Evolutionary conservation across 2,113 vertebrate species (phyloP).

Genomic region (Cynoglossus semilaevis): DNA sequence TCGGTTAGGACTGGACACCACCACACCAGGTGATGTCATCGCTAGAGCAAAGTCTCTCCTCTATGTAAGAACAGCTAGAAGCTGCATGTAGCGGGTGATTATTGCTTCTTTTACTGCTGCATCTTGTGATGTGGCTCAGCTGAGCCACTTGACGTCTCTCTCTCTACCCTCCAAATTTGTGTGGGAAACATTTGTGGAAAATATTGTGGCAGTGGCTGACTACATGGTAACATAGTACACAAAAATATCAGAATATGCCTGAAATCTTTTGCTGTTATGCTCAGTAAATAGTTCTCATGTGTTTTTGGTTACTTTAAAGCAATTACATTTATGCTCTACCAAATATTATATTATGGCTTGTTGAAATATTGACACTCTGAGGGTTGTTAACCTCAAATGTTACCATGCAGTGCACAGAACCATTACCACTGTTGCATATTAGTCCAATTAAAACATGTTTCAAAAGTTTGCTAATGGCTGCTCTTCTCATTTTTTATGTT

Average conservation of each 20-base stretch:
- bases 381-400: constrained; percentile 35
- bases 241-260: constrained; percentile 16
- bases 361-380: constrained; percentile 26
- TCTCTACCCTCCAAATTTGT: constrained; percentile 34
- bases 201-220: constrained; percentile 35
- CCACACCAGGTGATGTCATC: constrained; percentile 68
- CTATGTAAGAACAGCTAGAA: constrained; percentile 53
- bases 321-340: constrained; percentile 27
- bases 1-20: constrained; percentile 52
- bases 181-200: constrained; percentile 50
- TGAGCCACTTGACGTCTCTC: constrained; percentile 27
- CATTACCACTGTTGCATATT: constrained; percentile 8
- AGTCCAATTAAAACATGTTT: constrained; percentile 8
- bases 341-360: constrained; percentile 29
- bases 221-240: constrained; percentile 27
- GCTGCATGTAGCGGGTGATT: constrained; percentile 46
- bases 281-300: constrained; percentile 15
- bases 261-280: constrained; percentile 9
- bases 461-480: background rate
- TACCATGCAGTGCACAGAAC: constrained; percentile 23
- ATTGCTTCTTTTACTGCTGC: constrained; percentile 44
- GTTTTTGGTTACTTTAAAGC: constrained; percentile 35
- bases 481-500: background rate
- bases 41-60: constrained; percentile 47
- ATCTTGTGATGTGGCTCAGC: constrained; percentile 44